Base-by-base conservation (phyloP, 2,888 invertebrate species). In the Pilophorus perplexus region DNA sequence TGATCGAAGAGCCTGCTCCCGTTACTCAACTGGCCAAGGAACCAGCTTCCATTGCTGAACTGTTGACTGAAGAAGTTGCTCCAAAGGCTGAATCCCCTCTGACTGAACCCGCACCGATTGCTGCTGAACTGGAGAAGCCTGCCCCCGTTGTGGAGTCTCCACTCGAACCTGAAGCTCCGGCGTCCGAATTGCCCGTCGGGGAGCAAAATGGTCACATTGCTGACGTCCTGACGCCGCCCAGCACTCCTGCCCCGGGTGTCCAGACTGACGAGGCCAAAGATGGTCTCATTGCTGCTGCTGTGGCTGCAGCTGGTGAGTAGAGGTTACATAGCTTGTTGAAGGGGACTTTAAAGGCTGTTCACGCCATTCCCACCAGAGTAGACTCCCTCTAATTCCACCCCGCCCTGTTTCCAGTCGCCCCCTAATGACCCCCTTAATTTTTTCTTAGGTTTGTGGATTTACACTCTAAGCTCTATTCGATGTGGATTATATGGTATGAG, bases 191-290 rank as follows among this genome's bases (percentile, higher is more conserved):
- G n/a, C n/a, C n/a, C n/a, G n/a, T n/a, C n/a, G n/a, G n/a, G n/a
- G n/a, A n/a, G n/a, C n/a, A n/a, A n/a, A n/a, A n/a, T n/a, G n/a
- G n/a, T n/a, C n/a, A n/a, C 16, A 54, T 65, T 8, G 54, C 66
- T 18, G 60, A 70, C 18, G 62, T 69, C 16, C 64, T 64, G 10
- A 71, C 72, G 8, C 71, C 72, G 10, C 72, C 72, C 0, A 64
- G 71, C 37, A 71, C 72, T 37, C 71, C 72, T 22, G 68, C 66
- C 20, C 64, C 69, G 12, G 68, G 67, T n/a, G 67, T 52, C n/a
- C 33, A 28, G 27, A 28, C 37, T n/a, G 66, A 55, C 18, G 66
- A 60, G 27, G 54, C 52, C 37, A 64, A 71, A 25, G 68, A 69
- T 38, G 68, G 60, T 22, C 67, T 70, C 5, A 67, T 70, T 22